Base-by-base conservation (phyloP, 2,113 vertebrate species). In the Saimiri boliviensis region DNA sequence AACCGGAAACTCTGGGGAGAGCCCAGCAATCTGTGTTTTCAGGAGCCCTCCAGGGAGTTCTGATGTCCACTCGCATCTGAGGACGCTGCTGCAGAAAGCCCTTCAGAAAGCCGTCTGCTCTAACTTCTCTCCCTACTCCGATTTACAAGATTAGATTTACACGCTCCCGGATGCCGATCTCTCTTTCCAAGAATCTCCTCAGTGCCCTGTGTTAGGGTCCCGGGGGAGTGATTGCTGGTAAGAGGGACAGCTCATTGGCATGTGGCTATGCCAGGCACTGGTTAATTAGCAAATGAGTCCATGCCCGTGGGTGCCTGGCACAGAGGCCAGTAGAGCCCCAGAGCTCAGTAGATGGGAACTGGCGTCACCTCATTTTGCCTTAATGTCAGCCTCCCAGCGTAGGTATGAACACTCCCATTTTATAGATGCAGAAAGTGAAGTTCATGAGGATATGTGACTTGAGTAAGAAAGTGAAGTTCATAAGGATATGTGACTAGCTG, bases 141-240 rank as follows among this genome's bases (percentile, higher is more conserved):
- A 79, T 45, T 17, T 47, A 16, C 14, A 80, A 88, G 82, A 81
- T 80, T 40, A 90, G 40, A 93, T 47, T 89, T 32, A 35, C 58
- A 54, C 0, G 0, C 42, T 60, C 63, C 42, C 35, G 4, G 58
- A 47, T 19, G 19, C 17, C 3, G 40, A 47, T 49, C 73, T 84
- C 35, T 82, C 60, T 95, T 52, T 27, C 47, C 12, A 16, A 71
- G 74, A 74, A n/a, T 86, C 40, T 52, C 5, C n/a, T 42, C 77
- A 56, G 74, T 9, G 21, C 32, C 68, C 58, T 23, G 47, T 5
- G 1, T 20, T 45, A 37, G 92, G 86, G 66, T 40, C 58, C 80
- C 27, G 4, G 89, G 49, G 49, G 58, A 82, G 37, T 14, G 74
- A 68, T 17, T 49, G 25, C 40, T 47, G 74, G 13, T 40, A 37